Percentiles rank a stretch among this genome's conserved stretches.
Evolutionary conservation across 2,888 invertebrate species (phyloP).

Genomic region (Caenorhabditis wallacei): DNA sequence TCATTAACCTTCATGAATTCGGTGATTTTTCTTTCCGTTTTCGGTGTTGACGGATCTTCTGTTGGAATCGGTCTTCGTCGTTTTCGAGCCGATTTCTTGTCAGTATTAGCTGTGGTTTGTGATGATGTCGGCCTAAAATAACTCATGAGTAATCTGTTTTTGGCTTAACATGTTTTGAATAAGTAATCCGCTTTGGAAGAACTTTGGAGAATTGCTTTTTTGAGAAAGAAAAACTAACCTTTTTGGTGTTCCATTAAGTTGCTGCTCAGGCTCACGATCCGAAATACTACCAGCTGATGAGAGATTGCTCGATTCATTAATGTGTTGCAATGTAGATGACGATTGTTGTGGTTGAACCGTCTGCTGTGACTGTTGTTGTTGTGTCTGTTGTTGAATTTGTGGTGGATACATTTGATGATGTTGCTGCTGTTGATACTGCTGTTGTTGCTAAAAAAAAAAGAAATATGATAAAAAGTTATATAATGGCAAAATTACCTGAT

Average conservation of each 20-base stretch:
- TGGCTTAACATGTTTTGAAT: not conserved
- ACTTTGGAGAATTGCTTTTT: not conserved
- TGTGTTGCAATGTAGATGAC: slow-evolving; percentile 45
- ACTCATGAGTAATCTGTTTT: slow-evolving; percentile 12
- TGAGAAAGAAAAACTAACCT: slow-evolving; percentile 47
- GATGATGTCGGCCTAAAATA: slow-evolving; percentile 50
- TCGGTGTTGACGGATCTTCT: slow-evolving; percentile 70
- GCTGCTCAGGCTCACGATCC: slow-evolving; percentile 70
- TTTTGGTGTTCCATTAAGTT: slow-evolving; percentile 63
- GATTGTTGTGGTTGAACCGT: slow-evolving; percentile 24
- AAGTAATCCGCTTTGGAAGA: slow-evolving; percentile 19
- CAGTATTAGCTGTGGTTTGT: slow-evolving; percentile 42
- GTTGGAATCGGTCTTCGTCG: slow-evolving; percentile 38
- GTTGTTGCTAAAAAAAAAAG: slow-evolving; percentile 41
- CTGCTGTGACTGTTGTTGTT: slow-evolving; percentile 28
- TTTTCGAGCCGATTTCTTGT: slow-evolving; percentile 70
- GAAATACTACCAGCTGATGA: slow-evolving; percentile 73
- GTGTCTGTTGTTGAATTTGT: slow-evolving; percentile 37
- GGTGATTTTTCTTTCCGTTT: slow-evolving; percentile 74
- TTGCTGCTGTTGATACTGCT: slow-evolving; percentile 52
- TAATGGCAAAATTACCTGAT: slow-evolving; percentile 43
- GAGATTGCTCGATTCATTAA: slow-evolving; percentile 74
- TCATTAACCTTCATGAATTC: slow-evolving; percentile 68
- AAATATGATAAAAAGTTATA: not conserved
- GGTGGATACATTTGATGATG: slow-evolving; percentile 62